These are phyloP conservation scores for Phrynosoma blainvillii DNA, from an alignment of 2,113 vertebrate genomes.

Conservation along the genomic window DNA sequence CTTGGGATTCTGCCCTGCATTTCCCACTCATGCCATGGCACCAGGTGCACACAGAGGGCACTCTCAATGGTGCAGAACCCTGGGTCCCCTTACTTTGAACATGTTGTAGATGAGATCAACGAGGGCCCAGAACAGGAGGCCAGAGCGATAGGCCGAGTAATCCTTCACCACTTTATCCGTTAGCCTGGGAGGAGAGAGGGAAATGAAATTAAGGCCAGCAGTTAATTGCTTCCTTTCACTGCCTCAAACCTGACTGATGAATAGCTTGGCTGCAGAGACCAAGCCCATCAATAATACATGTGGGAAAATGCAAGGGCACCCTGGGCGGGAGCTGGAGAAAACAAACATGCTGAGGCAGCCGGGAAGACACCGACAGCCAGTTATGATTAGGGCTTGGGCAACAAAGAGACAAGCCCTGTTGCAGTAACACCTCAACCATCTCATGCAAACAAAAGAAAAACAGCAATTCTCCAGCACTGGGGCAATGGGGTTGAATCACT, in stretches of 20 bases:
- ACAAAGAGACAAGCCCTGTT: too few species aligned
- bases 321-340: too few species aligned
- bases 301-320: neutral
- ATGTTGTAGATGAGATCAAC: slow-evolving; percentile 97
- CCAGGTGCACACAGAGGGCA: too few species aligned
- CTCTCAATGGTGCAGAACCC: too few species aligned
- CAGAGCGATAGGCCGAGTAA: slow-evolving; percentile 91
- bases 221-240: neutral
- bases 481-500: too few species aligned
- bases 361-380: neutral
- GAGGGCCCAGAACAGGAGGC: slow-evolving; percentile 97
- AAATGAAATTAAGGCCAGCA: neutral
- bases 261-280: fast-evolving
- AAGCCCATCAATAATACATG: neutral
- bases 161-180: slow-evolving; percentile 93
- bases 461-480: neutral
- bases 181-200: slow-evolving; percentile 76
- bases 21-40: too few species aligned
- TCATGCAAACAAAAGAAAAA: neutral
- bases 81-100: slow-evolving; percentile 86
- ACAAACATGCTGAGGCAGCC: neutral
- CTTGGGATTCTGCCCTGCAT: too few species aligned
- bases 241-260: neutral
- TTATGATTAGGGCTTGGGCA: too few species aligned
- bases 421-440: neutral